Evolutionary conservation across 2,888 invertebrate genomes (phyloP), one percentile per base, ranked within the genome.

Genomic region (Azorinus chamasolen): DNA sequence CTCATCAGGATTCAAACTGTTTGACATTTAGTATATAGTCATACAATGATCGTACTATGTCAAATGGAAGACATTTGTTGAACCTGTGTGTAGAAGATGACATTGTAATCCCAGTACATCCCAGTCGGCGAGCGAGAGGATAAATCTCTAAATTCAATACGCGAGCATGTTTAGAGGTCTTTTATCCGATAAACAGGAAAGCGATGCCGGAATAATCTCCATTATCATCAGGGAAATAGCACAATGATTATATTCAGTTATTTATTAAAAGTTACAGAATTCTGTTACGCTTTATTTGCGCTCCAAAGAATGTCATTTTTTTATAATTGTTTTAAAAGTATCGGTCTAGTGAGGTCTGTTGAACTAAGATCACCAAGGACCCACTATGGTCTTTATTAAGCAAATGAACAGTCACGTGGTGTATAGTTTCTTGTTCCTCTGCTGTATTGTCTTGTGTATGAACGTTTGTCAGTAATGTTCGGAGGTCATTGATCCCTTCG

Each of bases 111-210:
- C 66, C 50, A 12, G 50, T 48, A 58, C 61, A 73, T 66, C 62
- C 62, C 57, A 73, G 62, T 62, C 50, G 41, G 20, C 62, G 43
- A 41, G 37, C 41, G 54, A 20, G 45, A 57, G 73, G 61, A 57
- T 27, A 62, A 66, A 43, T 66, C 64, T 54, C 46, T 50, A 54
- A 61, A 68, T 66, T 73, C 53, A 61, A 66, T 66, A 62, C 61
- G 39, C 57, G 32, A 57, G 54, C 58, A 55, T 63, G 58, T 75
- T 69, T 58, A 69, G 68, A 73, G 46, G 27, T 73, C 73, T 66
- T 73, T 73, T 66, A 73, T 73, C 73, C 62, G 66, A 73, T 73
- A 73, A 73, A 66, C 66, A 66, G 66, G 55, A 73, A 66, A 73
- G 55, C 62, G 73, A 73, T 66, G 62, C 73, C 25, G 48, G 55